Percentiles rank a stretch among this genome's conserved stretches.
phyloP scores from a whole-genome alignment of 2,113 vertebrate genomes.

The Nipponia nippon region DNA sequence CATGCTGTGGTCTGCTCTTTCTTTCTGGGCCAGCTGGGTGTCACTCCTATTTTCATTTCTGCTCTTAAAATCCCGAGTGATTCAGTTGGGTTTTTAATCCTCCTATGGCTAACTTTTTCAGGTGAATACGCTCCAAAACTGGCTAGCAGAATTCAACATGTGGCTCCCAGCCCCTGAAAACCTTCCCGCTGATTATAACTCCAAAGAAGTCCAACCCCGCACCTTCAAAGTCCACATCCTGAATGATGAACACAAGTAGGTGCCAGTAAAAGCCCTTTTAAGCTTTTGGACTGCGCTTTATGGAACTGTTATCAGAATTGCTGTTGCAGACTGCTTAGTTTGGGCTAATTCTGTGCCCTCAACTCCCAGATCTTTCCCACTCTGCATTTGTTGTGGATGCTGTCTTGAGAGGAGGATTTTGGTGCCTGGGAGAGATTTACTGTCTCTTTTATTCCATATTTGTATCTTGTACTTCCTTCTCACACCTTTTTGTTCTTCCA shows the following conservation, averaged over 20 bases:
- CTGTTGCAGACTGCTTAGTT: background rate
- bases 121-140: conserved; percentile 99
- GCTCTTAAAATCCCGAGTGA: background rate
- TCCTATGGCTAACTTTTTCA: conserved; percentile 56
- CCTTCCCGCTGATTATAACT: conserved; percentile 83
- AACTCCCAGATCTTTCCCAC: background rate
- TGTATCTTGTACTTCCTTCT: background rate
- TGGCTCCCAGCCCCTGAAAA: conserved; percentile 92
- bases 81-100: background rate
- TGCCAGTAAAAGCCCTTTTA: background rate
- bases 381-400: background rate
- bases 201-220: conserved; percentile 80
- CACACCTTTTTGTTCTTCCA: background rate
- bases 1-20: background rate
- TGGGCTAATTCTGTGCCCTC: background rate
- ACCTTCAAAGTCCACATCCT: conserved; percentile 93
- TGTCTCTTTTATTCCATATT: background rate
- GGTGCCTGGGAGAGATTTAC: background rate
- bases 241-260: conserved; percentile 97
- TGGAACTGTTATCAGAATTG: background rate
- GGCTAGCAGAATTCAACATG: conserved; percentile 95
- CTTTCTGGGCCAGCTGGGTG: background rate
- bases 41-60: background rate
- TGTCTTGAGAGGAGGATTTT: background rate
- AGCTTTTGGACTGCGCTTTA: background rate